Base-by-base conservation (phyloP, 2,888 invertebrate species). In the Drosophila siamana region DNA sequence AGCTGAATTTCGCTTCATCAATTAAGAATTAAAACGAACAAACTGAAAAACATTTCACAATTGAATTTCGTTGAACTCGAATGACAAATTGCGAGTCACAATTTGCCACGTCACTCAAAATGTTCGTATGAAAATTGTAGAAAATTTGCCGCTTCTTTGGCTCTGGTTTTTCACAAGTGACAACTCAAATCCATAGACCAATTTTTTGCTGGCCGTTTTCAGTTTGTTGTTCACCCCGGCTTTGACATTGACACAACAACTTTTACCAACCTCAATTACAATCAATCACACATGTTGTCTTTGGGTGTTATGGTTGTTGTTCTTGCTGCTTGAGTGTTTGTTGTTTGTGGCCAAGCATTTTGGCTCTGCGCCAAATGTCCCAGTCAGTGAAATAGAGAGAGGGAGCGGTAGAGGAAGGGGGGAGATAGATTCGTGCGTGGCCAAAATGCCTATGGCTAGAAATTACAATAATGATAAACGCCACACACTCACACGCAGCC, bases 191-290 rank as follows among this genome's bases (percentile, higher is more conserved):
- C 40, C 46, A 43, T 60, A 66, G 59, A 69, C 40, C 80, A 59
- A 78, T 84, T 82, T 64, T 71, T 56, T 57, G 36, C 11, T n/a
- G n/a, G 9, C 8, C 30, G 30, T 41, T 28, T 30, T 40, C 7
- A 52, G 41, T n/a, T 30, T 50, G 13, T 38, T 61, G 26, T 48
- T 50, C 48, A 61, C 43, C 59, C 41, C 50, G 55, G 61, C 72
- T 82, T 79, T 88, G 83, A 83, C 88, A 81, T 81, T 81, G 84
- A 86, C 83, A 87, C 70, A 78, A 71, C 85, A 89, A 86, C 87
- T 89, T 88, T 87, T 87, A 83, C 89, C 76, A 79, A 81, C 81
- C 89, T 81, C 89, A 88, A 89, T 89, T 88, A 86, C 86, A 86
- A 87, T 87, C 88, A 87, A 87, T 87, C 88, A 89, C 88, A 83